Conservation (phyloP, 2,113 vertebrate species). For the Willisornis vidua region DNA sequence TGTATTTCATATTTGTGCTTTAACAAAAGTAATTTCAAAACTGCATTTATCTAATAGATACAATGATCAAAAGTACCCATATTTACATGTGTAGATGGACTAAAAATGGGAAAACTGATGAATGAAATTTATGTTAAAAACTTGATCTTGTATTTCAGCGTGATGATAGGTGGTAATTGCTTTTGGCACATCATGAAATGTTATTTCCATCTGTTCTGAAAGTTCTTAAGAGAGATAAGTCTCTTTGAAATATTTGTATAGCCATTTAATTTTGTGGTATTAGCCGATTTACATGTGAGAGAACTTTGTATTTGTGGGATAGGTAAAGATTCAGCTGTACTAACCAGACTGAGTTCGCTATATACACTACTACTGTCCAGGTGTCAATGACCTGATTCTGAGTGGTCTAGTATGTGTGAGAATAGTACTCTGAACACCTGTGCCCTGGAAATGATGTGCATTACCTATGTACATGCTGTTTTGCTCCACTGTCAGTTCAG, state of each 20-base stretch:
- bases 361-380: not conserved
- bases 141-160: not conserved
- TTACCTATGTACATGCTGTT: not conserved
- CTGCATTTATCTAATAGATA: not conserved
- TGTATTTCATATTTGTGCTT: not conserved
- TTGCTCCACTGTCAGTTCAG: not conserved
- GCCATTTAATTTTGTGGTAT: not conserved
- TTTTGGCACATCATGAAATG: not conserved
- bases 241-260: not conserved
- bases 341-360: not conserved
- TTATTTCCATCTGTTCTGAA: not conserved
- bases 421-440: not conserved
- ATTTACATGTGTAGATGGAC: not conserved
- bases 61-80: not conserved
- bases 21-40: not conserved
- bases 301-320: not conserved
- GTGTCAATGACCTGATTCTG: not conserved
- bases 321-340: not conserved
- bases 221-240: not conserved
- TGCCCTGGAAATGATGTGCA: not conserved
- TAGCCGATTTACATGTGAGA: not conserved
- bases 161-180: not conserved
- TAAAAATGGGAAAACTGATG: not conserved
- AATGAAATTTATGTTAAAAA: not conserved
- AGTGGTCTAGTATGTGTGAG: not conserved